Evolutionary conservation across 2,797 vertebrate genomes (phyloP), one percentile per base, ranked within the genome.

Genomic region (Phoebastria nigripes): DNA sequence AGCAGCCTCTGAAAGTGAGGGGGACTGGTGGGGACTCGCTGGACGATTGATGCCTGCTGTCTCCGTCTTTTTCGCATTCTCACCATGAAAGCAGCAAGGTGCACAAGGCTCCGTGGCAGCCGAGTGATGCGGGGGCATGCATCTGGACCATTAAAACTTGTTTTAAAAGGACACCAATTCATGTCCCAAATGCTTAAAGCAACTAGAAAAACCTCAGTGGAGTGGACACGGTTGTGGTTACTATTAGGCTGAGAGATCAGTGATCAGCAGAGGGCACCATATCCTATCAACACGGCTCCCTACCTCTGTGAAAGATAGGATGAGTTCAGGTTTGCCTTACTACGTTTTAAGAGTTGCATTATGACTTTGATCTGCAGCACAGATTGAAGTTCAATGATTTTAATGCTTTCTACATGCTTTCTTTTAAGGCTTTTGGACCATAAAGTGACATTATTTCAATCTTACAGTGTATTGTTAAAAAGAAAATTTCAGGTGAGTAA

Each of bases 191-290:
- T 47, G 22, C 51, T 14, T 20, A 1, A 5, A 25, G 51, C 13
- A 49, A 22, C 39, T 11, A 17, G 26, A 6, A 10, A 6, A 12
- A 3, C 6, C 0, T 22, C 2, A 2, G 5, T 1, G 59, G 33
- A 4, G 31, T 2, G 67, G 47, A 2, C 11, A 18, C 26, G 0
- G 54, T 56, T 7, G 22, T n/a, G 83, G 74, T 39, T 56, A 4
- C 41, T 3, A 4, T 2, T 4, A 33, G 81, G 46, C 81, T 25
- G 77, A 69, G 87, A 12, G 24, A 4, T 9, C 37, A 2, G 46
- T 8, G 84, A 65, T n/a, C 97, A 92, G 96, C 94, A 97, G 96
- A 97, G 96, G 97, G 96, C 96, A 93, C 82, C 90, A 58, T 46
- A 77, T 62, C 42, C 63, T 49, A 18, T 3, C 24, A 29, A 19